Evolutionary conservation across 2,888 invertebrate species (phyloP), one percentile per base, ranked within the genome.

Genomic region (Pinctada fucata): DNA sequence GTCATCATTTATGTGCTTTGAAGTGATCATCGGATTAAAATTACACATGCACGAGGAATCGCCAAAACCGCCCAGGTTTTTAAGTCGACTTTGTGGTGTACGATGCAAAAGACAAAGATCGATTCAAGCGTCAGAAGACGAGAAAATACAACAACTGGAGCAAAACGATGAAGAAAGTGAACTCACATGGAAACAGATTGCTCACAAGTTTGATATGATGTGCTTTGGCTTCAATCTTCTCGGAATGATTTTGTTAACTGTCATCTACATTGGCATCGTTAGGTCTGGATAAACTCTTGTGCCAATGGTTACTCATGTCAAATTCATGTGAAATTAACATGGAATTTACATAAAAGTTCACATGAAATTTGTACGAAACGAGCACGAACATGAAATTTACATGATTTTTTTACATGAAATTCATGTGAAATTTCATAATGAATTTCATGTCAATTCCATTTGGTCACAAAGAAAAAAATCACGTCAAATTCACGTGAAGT

Each of bases 1-100:
- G 6, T 75, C 75, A 3, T 48, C 69, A 2, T 66, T 69, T 2
- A 75, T 75, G 47, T 75, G 75, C 48, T 48, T 75, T 2, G 58
- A 58, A 3, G 66, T 66, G 2, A 75, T 75, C 13, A 45, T 63
- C 16, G 69, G 58, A 13, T 13, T 58, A 13, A 58, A 13, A 13
- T 58, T 58, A 6, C 58, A 58, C 58, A 10, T 58, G 13, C 8
- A 6, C 6, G 58, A 58, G 8, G 58, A 58, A 6, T 10, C 8
- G 8, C 13, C 58, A 10, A 13, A 58, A 13, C 58, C 13, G 6
- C 58, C 58, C 6, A 58, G 1, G 13, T 58, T 13, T 58, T 13
- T 58, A 13, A 31, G 31, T 31, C 31, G 31, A 31, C 31, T 31
- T 31, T 31, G 31, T 31, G 31, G 31, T 1, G 31, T 31, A 31